Percentiles rank a stretch among this genome's conserved stretches.
These are phyloP conservation scores for Acronicta alni DNA, from an alignment of 2,888 invertebrate species.

Conservation along the genomic window DNA sequence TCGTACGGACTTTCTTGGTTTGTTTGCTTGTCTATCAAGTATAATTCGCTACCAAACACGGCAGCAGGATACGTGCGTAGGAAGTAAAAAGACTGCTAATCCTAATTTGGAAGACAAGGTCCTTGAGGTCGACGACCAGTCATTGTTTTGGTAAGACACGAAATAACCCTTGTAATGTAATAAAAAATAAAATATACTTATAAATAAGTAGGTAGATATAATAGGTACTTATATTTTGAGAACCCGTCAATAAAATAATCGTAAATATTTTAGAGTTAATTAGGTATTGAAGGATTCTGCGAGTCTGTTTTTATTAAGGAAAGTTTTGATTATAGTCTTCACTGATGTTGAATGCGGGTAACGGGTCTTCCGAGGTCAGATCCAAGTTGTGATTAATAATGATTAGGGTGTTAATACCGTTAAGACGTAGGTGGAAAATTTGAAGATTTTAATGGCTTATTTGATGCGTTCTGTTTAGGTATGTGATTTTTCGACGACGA, in stretches of 20 bases:
- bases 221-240: neutral
- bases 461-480: neutral
- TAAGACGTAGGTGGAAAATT: conserved; percentile 30
- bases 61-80: conserved; percentile 53
- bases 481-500: no score
- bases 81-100: conserved; percentile 48
- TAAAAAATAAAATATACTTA: no score
- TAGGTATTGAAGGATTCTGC: neutral
- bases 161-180: neutral
- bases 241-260: conserved; percentile 23
- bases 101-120: conserved; percentile 55
- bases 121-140: conserved; percentile 51
- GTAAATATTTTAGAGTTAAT: conserved; percentile 15
- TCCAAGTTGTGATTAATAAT: conserved; percentile 6
- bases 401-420: conserved; percentile 35
- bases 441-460: neutral
- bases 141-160: conserved; percentile 31
- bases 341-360: conserved; percentile 11
- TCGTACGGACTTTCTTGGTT: conserved; percentile 19
- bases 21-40: conserved; percentile 41
- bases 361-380: conserved; percentile 23
- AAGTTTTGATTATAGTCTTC: conserved; percentile 1
- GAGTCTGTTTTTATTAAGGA: no score
- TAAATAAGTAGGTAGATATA: no score
- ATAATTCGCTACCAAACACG: conserved; percentile 43